Base-by-base conservation (phyloP, 2,113 vertebrate genomes). In the Pomatorhinus ruficollis region DNA sequence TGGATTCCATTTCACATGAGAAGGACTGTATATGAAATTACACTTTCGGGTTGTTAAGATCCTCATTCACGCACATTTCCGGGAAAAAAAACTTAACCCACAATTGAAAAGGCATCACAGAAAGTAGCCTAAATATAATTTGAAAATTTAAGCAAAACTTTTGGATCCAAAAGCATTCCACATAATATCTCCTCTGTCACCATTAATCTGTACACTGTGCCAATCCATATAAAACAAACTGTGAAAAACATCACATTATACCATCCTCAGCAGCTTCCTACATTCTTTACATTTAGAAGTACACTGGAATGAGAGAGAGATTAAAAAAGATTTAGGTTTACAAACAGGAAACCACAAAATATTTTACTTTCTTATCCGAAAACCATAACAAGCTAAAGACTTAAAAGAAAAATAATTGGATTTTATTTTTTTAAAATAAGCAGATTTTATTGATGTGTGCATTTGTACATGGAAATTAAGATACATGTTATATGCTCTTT, bases 391-490 rank as follows among this genome's bases (percentile, higher is more conserved):
- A 78, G 47, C 1, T 1, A 35, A 71, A 65, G 8, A 63, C 15
- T 54, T 39, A 12, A n/a, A 50, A 66, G 17, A 78, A 65, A 83
- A 75, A 25, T 9, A 64, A 21, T 18, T 47, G 7, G 0, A 2
- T 37, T 54, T 50, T 30, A 47, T 21, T 27, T 56, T 44, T 42
- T 50, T 59, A 10, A 23, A 49, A 45, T 24, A 24, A 60, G 11
- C 14, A 7, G 1, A 2, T 49, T 50, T 52, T 16, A 45, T 4
- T 10, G 21, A 30, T 23, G 11, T 5, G 1, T 37, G 3, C 30
- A 57, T 66, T 40, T 81, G 17, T 3, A 1, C 49, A 27, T 39
- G 37, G 39, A 59, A 61, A 52, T 59, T 45, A 57, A 59, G 33
- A 80, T 23, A 45, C 17, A 22, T 33, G 6, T 37, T 22, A 40